Percentiles rank a stretch among this genome's conserved stretches.
Conservation (phyloP, 2,888 invertebrate genomes). For the Phengaris alcon region DNA sequence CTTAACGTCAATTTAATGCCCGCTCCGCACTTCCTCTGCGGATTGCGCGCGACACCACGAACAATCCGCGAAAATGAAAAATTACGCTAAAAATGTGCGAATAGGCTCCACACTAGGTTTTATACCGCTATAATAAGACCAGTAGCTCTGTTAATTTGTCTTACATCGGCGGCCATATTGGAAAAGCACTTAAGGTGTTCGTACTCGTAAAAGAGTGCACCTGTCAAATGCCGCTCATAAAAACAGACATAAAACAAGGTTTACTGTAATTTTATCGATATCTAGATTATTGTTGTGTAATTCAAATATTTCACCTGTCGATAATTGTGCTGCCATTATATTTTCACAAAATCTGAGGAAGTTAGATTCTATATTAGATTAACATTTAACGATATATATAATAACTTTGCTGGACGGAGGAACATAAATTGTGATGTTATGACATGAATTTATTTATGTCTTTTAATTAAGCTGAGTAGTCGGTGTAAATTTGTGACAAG, state of each 20-base stretch:
- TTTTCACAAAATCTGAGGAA: conserved; percentile 13
- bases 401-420: neutral
- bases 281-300: conserved; percentile 23
- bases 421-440: neutral
- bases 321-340: neutral
- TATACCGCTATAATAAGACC: neutral
- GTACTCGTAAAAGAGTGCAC: conserved; percentile 18
- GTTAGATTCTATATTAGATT: conserved; percentile 3
- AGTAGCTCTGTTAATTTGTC: neutral
- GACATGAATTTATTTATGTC: no score
- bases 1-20: no score
- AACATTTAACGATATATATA: neutral
- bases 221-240: conserved; percentile 27
- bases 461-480: no score
- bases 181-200: conserved; percentile 23
- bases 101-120: neutral
- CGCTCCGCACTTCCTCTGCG: no score
- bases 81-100: no score
- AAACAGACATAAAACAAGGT: conserved; percentile 24
- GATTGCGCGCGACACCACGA: no score
- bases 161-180: conserved; percentile 19
- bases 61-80: no score
- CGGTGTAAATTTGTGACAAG: no score
- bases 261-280: conserved; percentile 27
- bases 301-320: conserved; percentile 22